Base-by-base conservation (phyloP, 1,140 invertebrate genomes). In the Eriocheir sinensis region DNA sequence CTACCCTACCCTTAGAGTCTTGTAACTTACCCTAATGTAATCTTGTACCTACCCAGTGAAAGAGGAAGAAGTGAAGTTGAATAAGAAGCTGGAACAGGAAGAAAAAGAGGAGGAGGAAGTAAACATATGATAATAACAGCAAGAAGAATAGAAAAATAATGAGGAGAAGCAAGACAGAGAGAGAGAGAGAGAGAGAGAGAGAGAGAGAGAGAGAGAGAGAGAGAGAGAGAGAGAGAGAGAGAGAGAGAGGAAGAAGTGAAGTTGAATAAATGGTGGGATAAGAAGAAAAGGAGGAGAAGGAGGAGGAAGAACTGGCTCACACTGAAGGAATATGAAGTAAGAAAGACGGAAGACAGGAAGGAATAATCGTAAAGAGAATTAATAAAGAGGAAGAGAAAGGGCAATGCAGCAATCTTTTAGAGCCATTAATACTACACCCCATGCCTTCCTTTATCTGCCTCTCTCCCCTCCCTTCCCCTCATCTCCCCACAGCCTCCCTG, bases 21-120 rank as follows among this genome's bases (percentile, higher is more conserved):
- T n/a, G n/a, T n/a, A n/a, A n/a, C n/a, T n/a, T n/a, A n/a, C n/a
- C n/a, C n/a, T n/a, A n/a, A n/a, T n/a, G n/a, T n/a, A n/a, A n/a
- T n/a, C n/a, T n/a, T n/a, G n/a, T n/a, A n/a, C n/a, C n/a, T n/a
- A n/a, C n/a, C n/a, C n/a, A 72, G 60, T 15, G 60, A 72, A 72
- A 72, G 60, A 72, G 60, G n/a, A n/a, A 72, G 60, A 72, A n/a
- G n/a, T 15, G n/a, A n/a, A 72, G 60, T 15, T 15, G n/a, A n/a
- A 72, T 15, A 72, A n/a, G n/a, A 72, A 72, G 60, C 15, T 15
- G 60, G n/a, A n/a, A 72, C 12, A 72, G 60, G n/a, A n/a, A 72
- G 60, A 72, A n/a, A 72, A n/a, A 72, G 60, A 72, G 60, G n/a
- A n/a, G n/a, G 60, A 72, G 60, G 60, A n/a, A 72, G 60, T 15